Conservation (phyloP, 2,888 invertebrate species). For the Melipona bicolor region DNA sequence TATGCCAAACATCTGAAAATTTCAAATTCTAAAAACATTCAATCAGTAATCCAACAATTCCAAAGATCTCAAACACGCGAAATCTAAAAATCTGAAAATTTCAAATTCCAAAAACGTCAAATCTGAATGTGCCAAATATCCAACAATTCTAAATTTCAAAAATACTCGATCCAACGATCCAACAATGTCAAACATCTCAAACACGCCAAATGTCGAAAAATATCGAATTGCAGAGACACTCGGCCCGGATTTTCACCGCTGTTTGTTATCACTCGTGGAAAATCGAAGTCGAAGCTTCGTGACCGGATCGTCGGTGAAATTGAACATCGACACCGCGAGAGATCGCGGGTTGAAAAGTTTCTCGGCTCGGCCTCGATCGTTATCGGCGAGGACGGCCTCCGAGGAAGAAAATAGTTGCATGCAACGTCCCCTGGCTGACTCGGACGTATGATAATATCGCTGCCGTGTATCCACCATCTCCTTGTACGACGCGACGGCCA, state of each 20-base stretch:
- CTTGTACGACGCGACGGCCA: constrained; percentile 48
- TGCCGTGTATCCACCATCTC: constrained; percentile 50
- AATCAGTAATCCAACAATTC: too few species aligned
- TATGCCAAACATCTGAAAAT: too few species aligned
- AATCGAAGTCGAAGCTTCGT: neutral
- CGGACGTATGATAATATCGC: constrained; percentile 60
- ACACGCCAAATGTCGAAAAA: too few species aligned
- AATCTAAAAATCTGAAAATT: too few species aligned
- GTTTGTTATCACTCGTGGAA: neutral
- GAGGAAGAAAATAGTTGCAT: constrained; percentile 21
- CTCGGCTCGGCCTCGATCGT: constrained; percentile 14
- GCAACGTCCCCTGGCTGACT: constrained; percentile 29
- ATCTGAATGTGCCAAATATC: too few species aligned
- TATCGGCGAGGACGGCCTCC: constrained; percentile 24
- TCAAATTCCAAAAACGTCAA: too few species aligned
- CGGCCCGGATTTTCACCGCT: neutral
- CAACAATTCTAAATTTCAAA: too few species aligned
- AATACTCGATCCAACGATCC: too few species aligned
- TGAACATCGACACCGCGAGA: constrained; percentile 3
- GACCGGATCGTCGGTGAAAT: constrained; percentile 5
- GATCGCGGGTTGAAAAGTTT: constrained; percentile 11
- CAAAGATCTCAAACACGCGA: too few species aligned
- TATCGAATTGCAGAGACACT: too few species aligned
- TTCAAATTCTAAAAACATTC: too few species aligned
- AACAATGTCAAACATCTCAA: too few species aligned